Percentiles rank a stretch among this genome's conserved stretches.
These are phyloP conservation scores for Lepus timidus DNA, from an alignment of 2,113 vertebrate species.

Conservation along the genomic window DNA sequence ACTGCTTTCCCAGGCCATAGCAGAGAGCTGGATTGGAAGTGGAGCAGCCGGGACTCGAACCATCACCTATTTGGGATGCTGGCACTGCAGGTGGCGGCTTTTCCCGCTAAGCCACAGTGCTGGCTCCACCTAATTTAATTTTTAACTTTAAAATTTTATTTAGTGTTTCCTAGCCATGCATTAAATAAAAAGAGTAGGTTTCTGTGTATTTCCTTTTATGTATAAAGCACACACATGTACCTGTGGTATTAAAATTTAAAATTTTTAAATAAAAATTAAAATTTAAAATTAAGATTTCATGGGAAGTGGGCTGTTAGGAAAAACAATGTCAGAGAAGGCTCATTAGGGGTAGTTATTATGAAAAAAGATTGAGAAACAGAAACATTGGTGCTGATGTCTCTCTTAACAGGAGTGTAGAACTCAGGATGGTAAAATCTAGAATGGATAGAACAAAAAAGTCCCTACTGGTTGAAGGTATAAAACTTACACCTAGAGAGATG, in stretches of 20 bases:
- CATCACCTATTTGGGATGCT: no score
- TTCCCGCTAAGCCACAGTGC: no score
- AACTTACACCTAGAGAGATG: background rate
- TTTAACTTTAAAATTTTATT: slow-evolving; percentile 6
- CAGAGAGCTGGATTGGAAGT: no score
- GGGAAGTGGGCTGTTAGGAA: background rate
- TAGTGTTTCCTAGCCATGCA: background rate
- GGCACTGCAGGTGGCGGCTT: no score
- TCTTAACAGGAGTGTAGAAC: background rate
- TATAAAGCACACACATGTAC: background rate
- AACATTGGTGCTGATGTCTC: background rate
- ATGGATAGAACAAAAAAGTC: background rate
- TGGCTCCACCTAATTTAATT: no score
- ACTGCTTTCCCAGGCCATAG: no score
- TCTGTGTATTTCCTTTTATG: background rate
- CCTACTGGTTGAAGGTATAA: background rate
- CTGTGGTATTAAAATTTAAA: background rate
- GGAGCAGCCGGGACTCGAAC: no score
- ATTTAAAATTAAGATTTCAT: background rate
- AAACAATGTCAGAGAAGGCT: background rate
- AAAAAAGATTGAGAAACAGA: slow-evolving; percentile 12
- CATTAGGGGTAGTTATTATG: background rate
- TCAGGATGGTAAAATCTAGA: background rate
- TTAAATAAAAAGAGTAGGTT: background rate
- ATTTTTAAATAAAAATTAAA: no score